Percentiles rank a stretch among this genome's conserved stretches.
Conservation (phyloP, 2,113 vertebrate species). For the Sigmodon hispidus region DNA sequence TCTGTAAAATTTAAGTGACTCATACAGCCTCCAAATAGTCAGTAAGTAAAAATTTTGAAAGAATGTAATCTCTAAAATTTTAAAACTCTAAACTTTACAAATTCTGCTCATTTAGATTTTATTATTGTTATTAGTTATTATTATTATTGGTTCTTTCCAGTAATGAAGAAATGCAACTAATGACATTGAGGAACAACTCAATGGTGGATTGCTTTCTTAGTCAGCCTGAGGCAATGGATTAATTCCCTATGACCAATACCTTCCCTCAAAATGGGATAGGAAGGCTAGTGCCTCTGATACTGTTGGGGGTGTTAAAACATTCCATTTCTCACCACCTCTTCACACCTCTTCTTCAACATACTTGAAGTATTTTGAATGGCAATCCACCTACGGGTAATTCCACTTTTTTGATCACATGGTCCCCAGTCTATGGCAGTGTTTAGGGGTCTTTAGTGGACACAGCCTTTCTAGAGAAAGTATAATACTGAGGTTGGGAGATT, state of each 20-base stretch:
- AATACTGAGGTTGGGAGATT: no score
- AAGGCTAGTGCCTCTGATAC: not conserved
- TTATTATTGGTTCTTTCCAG: not conserved
- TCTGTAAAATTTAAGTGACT: not conserved
- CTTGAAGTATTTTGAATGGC: no score
- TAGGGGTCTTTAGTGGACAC: not conserved
- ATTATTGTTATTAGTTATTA: no score
- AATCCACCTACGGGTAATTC: not conserved
- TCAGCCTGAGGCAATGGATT: not conserved
- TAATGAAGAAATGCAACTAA: not conserved
- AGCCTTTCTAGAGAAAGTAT: not conserved
- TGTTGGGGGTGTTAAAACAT: not conserved
- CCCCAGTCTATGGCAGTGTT: not conserved
- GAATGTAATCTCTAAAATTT: not conserved
- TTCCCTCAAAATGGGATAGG: not conserved
- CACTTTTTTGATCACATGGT: not conserved
- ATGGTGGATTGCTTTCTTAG: not conserved
- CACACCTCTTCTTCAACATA: not conserved
- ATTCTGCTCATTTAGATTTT: not conserved
- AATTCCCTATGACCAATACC: not conserved
- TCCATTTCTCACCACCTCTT: not conserved
- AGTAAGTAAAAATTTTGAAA: conserved; percentile 24
- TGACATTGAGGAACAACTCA: not conserved
- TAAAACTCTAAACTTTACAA: not conserved
- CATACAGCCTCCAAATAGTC: not conserved